Percentiles rank a stretch among this genome's conserved stretches.
phyloP scores from a whole-genome alignment of 2,797 vertebrate species.

The Trachops cirrhosus region DNA sequence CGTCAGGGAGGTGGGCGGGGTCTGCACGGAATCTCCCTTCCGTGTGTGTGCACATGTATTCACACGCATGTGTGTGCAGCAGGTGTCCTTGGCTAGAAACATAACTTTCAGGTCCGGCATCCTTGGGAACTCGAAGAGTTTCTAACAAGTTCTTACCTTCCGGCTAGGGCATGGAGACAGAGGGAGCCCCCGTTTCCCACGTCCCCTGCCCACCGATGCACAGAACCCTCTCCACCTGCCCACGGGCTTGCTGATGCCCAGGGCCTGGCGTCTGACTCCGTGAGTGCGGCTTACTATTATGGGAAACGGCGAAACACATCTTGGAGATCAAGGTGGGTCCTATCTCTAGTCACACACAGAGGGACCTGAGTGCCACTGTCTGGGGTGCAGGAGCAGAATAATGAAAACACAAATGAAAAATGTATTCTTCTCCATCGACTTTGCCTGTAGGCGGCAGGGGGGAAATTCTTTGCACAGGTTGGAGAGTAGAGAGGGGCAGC shows the following conservation, averaged over 20 bases:
- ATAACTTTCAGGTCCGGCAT: background rate
- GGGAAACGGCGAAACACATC: background rate
- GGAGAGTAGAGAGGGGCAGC: background rate
- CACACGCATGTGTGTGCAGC: background rate
- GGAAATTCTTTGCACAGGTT: background rate
- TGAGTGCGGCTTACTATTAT: conserved; percentile 33
- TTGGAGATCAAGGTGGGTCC: conserved; percentile 53
- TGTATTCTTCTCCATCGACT: conserved; percentile 50
- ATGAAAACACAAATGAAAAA: conserved; percentile 68
- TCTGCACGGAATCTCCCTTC: fast-evolving
- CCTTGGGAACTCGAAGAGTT: background rate
- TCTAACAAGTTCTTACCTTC: background rate
- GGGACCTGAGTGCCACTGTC: conserved; percentile 14
- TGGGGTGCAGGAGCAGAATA: background rate
- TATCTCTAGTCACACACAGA: conserved; percentile 7
- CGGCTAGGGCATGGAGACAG: fast-evolving
- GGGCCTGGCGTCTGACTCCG: background rate
- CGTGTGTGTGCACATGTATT: fast-evolving
- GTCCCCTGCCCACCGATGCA: background rate
- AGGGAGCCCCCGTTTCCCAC: background rate
- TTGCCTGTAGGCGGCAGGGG: conserved; percentile 52
- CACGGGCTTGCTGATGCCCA: fast-evolving
- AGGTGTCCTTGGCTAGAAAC: background rate
- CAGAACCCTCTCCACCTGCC: fast-evolving
- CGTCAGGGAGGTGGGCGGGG: background rate